Base-by-base conservation (phyloP, 2,797 vertebrate species). In the Atherinosoma microstoma region DNA sequence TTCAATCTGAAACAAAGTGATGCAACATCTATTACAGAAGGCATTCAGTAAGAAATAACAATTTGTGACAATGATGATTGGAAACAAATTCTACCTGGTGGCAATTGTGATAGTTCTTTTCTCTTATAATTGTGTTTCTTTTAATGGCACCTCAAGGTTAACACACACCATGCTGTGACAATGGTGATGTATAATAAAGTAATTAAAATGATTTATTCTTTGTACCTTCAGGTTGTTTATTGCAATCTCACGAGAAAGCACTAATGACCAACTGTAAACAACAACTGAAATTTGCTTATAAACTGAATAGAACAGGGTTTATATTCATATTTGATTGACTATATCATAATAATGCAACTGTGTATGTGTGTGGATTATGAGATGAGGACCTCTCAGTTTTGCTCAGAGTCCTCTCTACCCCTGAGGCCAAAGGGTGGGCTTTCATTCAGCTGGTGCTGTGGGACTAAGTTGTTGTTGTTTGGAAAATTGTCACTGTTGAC, bases 51-150 rank as follows among this genome's bases (percentile, higher is more conserved):
- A 68, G 71, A 80, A 87, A 88, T 53, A 66, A 87, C 63, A 82
- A 88, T 88, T 80, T 87, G 62, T 49, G 47, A 61, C 38, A 29
- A 13, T 49, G 77, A 80, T 84, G 75, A 89, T 85, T 89, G 77
- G 80, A 84, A 84, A 84, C 29, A 38, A 76, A 86, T 84, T 83
- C 54, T 75, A 90, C 83, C 84, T 86, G 78, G 70, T 79, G 80
- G 80, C 77, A 60, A 80, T 69, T 78, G 70, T 64, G 53, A 67
- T 40, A 13, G 36, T 3, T 57, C 67, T 51, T 79, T 75, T 75
- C 40, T 58, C 58, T 70, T 57, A 29, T 66, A 73, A 79, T 89
- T 78, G 70, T 73, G 27, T 77, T 73, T 73, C 60, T 66, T 80
- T 83, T 74, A 59, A 69, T 82, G 54, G 70, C 27, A 56, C 58